Evolutionary conservation across 2,113 vertebrate species (phyloP).

Genomic region (Psittacus erithacus): DNA sequence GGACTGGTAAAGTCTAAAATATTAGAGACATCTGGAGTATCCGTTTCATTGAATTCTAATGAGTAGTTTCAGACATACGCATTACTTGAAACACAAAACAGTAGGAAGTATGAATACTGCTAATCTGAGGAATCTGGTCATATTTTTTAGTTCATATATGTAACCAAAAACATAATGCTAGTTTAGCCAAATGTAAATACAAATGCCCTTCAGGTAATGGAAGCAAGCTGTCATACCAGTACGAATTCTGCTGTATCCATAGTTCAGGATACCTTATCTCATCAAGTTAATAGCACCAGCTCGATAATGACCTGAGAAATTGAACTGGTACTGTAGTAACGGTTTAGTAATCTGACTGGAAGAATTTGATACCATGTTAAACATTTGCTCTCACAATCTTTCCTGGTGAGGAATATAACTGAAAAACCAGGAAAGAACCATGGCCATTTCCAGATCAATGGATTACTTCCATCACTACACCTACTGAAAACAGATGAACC

Average conservation of each 20-base stretch:
- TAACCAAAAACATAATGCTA: background rate
- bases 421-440: background rate
- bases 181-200: background rate
- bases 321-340: background rate
- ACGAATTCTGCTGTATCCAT: background rate
- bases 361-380: background rate
- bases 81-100: background rate
- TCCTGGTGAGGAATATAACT: background rate
- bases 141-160: background rate
- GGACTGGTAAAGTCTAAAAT: background rate
- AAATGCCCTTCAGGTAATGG: background rate
- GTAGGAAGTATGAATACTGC: background rate
- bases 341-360: background rate
- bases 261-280: background rate
- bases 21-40: background rate
- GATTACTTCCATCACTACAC: background rate
- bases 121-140: background rate
- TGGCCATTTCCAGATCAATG: background rate
- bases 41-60: background rate
- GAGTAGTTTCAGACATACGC: background rate
- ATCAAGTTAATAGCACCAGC: background rate
- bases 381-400: background rate
- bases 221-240: background rate
- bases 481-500: background rate
- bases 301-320: background rate